These are phyloP conservation scores for Drosophila villosipedis DNA, from an alignment of 2,888 invertebrate genomes.

Conservation along the genomic window DNA sequence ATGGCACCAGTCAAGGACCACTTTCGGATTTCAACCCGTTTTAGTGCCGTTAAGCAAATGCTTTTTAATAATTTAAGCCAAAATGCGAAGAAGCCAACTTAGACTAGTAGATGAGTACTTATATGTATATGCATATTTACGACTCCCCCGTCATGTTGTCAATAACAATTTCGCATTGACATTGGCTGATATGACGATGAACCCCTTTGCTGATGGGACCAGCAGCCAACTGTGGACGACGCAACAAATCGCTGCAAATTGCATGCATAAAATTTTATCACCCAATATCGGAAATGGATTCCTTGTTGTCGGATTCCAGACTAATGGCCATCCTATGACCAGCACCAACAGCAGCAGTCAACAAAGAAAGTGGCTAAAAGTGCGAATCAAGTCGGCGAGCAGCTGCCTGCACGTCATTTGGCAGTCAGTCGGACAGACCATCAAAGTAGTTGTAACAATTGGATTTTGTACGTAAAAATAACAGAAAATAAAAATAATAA, in stretches of 20 bases:
- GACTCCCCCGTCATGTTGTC: slow-evolving; percentile 69
- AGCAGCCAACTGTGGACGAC: slow-evolving; percentile 38
- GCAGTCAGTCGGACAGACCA: slow-evolving; percentile 46
- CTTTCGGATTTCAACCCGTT: slow-evolving; percentile 40
- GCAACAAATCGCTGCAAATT: slow-evolving; percentile 82
- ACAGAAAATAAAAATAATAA: slow-evolving; percentile 27
- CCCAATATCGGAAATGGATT: slow-evolving; percentile 82
- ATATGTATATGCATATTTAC: slow-evolving; percentile 62
- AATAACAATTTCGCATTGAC: slow-evolving; percentile 75
- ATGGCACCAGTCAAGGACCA: slow-evolving; percentile 38
- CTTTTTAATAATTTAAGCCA: slow-evolving; percentile 73
- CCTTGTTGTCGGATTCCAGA: slow-evolving; percentile 67
- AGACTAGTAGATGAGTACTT: slow-evolving; percentile 51
- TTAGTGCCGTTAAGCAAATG: slow-evolving; percentile 61
- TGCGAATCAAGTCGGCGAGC: slow-evolving; percentile 12
- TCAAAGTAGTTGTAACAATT: slow-evolving; percentile 58
- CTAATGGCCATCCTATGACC: slow-evolving; percentile 74
- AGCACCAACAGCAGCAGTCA: slow-evolving; percentile 21
- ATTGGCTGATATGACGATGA: slow-evolving; percentile 33
- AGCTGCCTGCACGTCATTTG: slow-evolving; percentile 49
- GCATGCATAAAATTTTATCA: slow-evolving; percentile 80
- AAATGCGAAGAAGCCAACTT: slow-evolving; percentile 49
- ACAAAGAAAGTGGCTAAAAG: slow-evolving; percentile 49
- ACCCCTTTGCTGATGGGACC: slow-evolving; percentile 33
- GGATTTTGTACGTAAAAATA: slow-evolving; percentile 25